These are phyloP conservation scores for Temnothorax curvispinosus DNA, from an alignment of 1,140 invertebrate genomes.

Conservation along the genomic window DNA sequence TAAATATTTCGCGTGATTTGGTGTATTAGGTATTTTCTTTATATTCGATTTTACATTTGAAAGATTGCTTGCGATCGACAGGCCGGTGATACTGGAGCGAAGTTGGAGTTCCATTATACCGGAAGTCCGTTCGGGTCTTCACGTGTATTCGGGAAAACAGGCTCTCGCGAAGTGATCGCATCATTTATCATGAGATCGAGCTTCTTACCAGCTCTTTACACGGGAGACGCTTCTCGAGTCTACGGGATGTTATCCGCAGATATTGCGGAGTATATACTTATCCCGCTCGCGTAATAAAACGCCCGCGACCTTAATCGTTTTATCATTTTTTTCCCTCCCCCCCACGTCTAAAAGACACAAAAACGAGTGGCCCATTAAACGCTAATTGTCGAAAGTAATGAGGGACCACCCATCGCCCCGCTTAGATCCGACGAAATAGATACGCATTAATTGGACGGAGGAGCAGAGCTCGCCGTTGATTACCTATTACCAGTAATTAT, in stretches of 20 bases:
- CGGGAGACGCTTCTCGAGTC: constrained; percentile 9
- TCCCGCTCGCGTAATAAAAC: constrained; percentile 36
- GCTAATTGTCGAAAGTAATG: constrained; percentile 66
- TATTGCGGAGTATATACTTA: constrained; percentile 27
- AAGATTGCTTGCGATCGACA: constrained; percentile 27
- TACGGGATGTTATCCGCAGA: constrained; percentile 38
- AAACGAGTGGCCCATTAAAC: constrained; percentile 50
- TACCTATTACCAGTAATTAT: constrained; percentile 74
- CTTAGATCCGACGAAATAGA: constrained; percentile 64
- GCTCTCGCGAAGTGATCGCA: constrained; percentile 28
- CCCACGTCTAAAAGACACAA: constrained; percentile 3
- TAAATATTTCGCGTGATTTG: background rate
- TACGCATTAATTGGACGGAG: constrained; percentile 67
- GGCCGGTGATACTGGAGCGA: constrained; percentile 2
- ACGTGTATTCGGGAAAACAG: constrained; percentile 7
- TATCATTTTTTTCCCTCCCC: constrained; percentile 6
- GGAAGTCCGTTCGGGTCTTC: constrained; percentile 26
- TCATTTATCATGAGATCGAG: constrained; percentile 50
- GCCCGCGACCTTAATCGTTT: constrained; percentile 22
- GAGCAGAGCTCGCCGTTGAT: constrained; percentile 57
- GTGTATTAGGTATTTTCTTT: background rate
- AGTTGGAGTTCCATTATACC: constrained; percentile 44
- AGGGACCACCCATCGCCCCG: constrained; percentile 58
- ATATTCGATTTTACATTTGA: background rate
- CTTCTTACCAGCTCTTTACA: constrained; percentile 25